Base-by-base conservation (phyloP, 2,888 invertebrate species). In the Neuroscelio doddi region DNA sequence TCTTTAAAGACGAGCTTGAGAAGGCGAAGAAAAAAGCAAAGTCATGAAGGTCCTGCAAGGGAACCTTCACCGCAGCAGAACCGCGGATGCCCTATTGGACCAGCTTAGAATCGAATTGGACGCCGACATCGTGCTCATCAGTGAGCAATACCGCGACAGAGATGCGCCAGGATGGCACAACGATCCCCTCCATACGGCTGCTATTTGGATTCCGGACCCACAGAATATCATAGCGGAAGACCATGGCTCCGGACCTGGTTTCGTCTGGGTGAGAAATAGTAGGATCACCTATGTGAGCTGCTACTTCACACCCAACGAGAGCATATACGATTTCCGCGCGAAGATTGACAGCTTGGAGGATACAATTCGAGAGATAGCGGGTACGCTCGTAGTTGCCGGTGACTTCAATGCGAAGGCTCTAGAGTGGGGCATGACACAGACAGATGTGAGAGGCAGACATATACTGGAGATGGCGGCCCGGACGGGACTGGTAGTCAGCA, bases 381-480 rank as follows among this genome's bases (percentile, higher is more conserved):
- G 36, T 8, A 21, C 1, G 9, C 12, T 14, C 0, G 38, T 41
- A 5, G 27, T 38, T 8, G 41, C 21, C n/a, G 51, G 61, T 3
- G 64, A 66, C 42, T 56, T 64, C 26, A 62, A 62, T 10, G 69
- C 61, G 7, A 50, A 24, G 14, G 64, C 64, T 5, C 12, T 53
- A 32, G 64, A 71, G 42, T 75, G 73, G 71, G 70, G 71, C 10
- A 70, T 72, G 58, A 53, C 59, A 27, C 4, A n/a, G 8, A 59
- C 68, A n/a, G 58, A 74, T 49, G 44, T 30, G 38, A 64, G 74
- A 49, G 71, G 71, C 29, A 62, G 58, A 30, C 58, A 57, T n/a
- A 57, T 71, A 9, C 29, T 71, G 36, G 73, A 75, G 34, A 72
- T 72, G 67, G 64, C 63, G 4, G 61, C 71, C 30, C 65, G 69